Conservation (phyloP, 2,797 vertebrate genomes). For the Passerculus sandwichensis region DNA sequence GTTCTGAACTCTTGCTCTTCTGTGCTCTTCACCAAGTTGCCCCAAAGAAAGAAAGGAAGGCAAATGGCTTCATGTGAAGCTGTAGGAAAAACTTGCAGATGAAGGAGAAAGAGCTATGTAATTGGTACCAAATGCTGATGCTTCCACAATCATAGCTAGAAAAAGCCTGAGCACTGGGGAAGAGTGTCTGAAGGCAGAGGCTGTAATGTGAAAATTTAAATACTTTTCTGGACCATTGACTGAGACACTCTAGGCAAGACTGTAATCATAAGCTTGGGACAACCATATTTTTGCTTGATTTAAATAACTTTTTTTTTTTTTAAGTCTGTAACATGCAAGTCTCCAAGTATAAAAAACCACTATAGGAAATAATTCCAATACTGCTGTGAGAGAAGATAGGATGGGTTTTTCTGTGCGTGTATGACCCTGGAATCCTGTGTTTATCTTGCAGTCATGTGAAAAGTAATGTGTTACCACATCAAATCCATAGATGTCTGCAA, state of each 20-base stretch:
- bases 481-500: neutral
- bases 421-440: neutral
- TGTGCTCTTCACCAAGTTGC: too few species aligned
- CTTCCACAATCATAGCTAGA: neutral
- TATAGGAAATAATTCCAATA: neutral
- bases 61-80: neutral
- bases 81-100: conserved; percentile 6
- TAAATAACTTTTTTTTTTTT: neutral
- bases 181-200: neutral
- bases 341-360: neutral
- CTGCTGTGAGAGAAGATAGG: neutral
- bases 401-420: neutral
- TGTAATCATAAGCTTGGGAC: neutral
- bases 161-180: neutral
- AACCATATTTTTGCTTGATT: neutral
- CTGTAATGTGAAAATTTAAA: neutral
- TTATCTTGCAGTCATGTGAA: neutral
- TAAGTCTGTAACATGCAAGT: neutral
- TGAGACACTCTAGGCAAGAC: neutral
- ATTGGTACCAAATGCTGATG: neutral
- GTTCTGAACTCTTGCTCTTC: neutral
- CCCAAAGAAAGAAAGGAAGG: neutral
- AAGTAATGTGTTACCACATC: neutral
- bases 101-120: neutral
- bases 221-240: neutral